These are phyloP conservation scores for Cladopsammia gracilis DNA, from an alignment of 64 coral and sea anemone species.

Conservation along the genomic window DNA sequence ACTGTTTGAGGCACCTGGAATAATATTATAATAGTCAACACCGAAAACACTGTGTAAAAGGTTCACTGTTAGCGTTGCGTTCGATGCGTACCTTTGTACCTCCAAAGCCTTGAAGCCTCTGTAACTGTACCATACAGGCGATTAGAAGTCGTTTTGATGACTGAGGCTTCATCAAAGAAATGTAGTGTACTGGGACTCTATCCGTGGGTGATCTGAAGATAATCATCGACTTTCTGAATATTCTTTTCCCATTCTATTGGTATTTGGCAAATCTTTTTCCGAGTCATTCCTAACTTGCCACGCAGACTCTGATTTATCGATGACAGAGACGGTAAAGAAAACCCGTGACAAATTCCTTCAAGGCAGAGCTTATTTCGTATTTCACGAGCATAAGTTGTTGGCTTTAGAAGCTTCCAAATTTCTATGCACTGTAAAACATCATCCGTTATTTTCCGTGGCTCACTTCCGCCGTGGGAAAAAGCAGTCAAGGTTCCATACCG, in stretches of 20 bases:
- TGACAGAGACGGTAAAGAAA: constrained; percentile 56
- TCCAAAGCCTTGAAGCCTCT: constrained; percentile 68
- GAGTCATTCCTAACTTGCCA: constrained; percentile 72
- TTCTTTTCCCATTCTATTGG: constrained; percentile 57
- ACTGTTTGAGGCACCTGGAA: constrained; percentile 64
- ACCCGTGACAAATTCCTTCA: constrained; percentile 62
- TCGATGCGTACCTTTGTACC: constrained; percentile 70
- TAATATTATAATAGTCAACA: constrained; percentile 72
- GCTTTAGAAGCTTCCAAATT: constrained; percentile 69
- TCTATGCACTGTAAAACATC: constrained; percentile 63
- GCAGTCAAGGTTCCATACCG: constrained; percentile 37
- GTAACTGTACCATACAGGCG: constrained; percentile 62
- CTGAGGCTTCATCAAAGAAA: constrained; percentile 74
- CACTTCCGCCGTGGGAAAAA: constrained; percentile 63
- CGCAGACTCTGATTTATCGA: constrained; percentile 55
- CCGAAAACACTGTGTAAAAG: constrained; percentile 80
- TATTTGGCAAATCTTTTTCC: constrained; percentile 58
- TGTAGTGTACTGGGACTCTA: constrained; percentile 53
- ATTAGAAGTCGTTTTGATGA: constrained; percentile 75
- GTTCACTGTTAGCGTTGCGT: constrained; percentile 69
- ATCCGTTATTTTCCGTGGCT: constrained; percentile 33
- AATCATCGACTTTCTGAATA: constrained; percentile 73
- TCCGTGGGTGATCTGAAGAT: constrained; percentile 54
- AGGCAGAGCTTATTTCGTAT: constrained; percentile 51
- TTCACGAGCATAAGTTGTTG: constrained; percentile 73